Evolutionary conservation across 2,113 vertebrate genomes (phyloP), one percentile per base, ranked within the genome.

Genomic region (Mustela nigripes): DNA sequence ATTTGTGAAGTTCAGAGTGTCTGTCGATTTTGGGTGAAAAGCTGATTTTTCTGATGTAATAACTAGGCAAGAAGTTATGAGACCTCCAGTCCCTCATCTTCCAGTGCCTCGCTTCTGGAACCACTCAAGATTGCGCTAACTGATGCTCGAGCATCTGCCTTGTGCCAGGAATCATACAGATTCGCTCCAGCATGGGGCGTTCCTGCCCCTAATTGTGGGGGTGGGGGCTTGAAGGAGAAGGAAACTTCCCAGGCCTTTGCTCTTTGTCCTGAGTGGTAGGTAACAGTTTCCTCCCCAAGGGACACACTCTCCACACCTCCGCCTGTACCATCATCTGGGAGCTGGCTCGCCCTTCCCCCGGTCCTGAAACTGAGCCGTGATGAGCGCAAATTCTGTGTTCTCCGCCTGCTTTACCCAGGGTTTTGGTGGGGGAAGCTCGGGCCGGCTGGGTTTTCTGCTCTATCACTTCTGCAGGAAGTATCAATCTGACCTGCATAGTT

Each of bases 121-220:
- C 31, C 4, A 2, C 1, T 1, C 2, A 1, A 39, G 39, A 2
- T 0, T 1, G 39, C 6, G 28, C 31, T 7, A 2, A 16, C 22
- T 14, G 2, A 2, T 21, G 31, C 22, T 16, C 1, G 39, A 26
- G 5, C 16, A 0, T 12, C 10, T 19, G 48, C 24, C 0, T 0
- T 26, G 69, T 82, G 88, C 31, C 3, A 0, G 14, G 14, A 18
- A 31, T 53, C 22, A 7, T 42, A 2, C 4, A 15, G 76, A 11
- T 19, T 0, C 53, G 80, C 53, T 36, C 53, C 39, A 4, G 56
- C 24, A 42, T 19, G 36, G 81, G 42, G 50, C 0, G 0, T 11
- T 56, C 9, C 89, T 6, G 8, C 36, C n/a, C 1, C 1, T 4
- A 16, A 14, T 16, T 1, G 7, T 76, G 65, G 53, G 15, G 15